Base-by-base conservation (phyloP, 2,113 vertebrate species). In the Heptranchias perlo region DNA sequence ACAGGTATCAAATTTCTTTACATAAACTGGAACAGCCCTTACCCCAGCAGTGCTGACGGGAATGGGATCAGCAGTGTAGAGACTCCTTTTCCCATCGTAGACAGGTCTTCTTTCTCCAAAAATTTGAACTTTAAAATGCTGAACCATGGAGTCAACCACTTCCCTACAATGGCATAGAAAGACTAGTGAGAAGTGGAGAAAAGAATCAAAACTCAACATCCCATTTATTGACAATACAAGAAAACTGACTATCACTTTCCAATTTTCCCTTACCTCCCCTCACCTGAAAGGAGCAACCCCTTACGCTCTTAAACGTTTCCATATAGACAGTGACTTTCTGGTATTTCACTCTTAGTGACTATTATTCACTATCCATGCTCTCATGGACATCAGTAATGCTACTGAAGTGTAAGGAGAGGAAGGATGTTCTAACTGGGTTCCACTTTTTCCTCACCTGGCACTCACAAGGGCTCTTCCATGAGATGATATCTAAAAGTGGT, bases 71-170 rank as follows among this genome's bases (percentile, higher is more conserved):
- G 98, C 99, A 82, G 99, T 99, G 97, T 99, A 99, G 96, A 99
- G 98, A 97, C 99, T 99, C 97, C 97, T 99, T 97, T 99, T 99
- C 96, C 99, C 99, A 98, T 99, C 99, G 96, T 99, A 99, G 96
- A 99, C 99, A 14, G 99, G 99, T 97, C 98, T 98, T 95, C 98
- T 98, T 97, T 99, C 99, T 95, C 99, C 99, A 97, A 99, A 99
- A 98, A 99, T 99, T 96, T 99, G 99, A 97, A 99, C 98, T 98
- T 99, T 99, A 98, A 98, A 99, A 98, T 99, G 99, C 98, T 99
- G 99, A 97, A 99, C 99, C 99, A 99, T 99, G 76, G 99, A 99
- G 97, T 99, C 99, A 96, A 99, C 99, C 97, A 99, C 99, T 96
- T 99, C 99, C 98, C 99, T 99, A 96, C 64, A 97, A 96, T 97